Conservation (phyloP, 2,888 invertebrate species). For the Aleiodes alternator region DNA sequence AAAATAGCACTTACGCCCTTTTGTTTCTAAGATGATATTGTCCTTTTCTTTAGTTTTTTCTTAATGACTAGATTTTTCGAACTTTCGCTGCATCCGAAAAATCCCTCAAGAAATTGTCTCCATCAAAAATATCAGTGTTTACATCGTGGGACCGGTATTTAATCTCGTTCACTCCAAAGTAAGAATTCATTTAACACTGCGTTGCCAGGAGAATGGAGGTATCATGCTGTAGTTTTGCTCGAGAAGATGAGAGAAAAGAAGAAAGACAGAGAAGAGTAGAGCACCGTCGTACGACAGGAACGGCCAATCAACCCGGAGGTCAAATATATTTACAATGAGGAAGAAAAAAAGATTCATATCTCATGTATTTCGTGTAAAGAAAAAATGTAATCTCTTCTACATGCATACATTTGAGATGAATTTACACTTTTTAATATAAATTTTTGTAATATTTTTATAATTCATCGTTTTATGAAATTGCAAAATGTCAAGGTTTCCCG, state of each 20-base stretch:
- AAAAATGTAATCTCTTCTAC: conserved; percentile 30
- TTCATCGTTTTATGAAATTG: background rate
- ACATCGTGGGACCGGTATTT: conserved; percentile 24
- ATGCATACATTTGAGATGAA: background rate
- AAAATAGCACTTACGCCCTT: too few species aligned
- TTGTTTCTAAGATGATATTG: too few species aligned
- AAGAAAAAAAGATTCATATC: conserved; percentile 27
- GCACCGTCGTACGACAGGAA: conserved; percentile 21
- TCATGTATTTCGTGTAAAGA: conserved; percentile 5
- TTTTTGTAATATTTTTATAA: background rate
- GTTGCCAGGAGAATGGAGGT: background rate
- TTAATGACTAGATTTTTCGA: too few species aligned
- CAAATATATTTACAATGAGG: conserved; percentile 26
- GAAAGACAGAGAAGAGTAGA: background rate
- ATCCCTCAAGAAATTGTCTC: background rate
- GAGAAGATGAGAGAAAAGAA: conserved; percentile 4
- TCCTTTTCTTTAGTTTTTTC: too few species aligned
- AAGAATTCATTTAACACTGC: conserved; percentile 2
- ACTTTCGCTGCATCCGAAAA: background rate
- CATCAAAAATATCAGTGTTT: conserved; percentile 19
- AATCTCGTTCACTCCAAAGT: conserved; percentile 16
- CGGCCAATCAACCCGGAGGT: conserved; percentile 44
- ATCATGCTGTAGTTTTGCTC: background rate
- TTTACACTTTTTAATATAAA: background rate
- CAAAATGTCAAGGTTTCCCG: conserved; percentile 5